phyloP scores from a whole-genome alignment of 2,113 vertebrate genomes.

The Muscicapa adusta region DNA sequence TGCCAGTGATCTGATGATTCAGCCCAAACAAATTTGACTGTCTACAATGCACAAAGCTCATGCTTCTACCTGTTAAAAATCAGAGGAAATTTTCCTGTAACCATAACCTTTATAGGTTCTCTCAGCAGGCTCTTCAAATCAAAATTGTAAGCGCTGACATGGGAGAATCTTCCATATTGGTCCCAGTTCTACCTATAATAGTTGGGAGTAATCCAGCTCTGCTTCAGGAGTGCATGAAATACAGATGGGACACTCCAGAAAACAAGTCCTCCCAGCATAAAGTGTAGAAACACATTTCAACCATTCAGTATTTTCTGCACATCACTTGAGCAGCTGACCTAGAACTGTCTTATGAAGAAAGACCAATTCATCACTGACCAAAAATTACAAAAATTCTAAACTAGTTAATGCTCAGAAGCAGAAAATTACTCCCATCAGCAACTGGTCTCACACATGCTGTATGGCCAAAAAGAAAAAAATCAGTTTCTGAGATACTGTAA shows the following conservation, averaged over 20 bases:
- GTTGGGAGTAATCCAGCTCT: background rate
- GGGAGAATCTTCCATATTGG: background rate
- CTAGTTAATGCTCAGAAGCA: slow-evolving; percentile 40
- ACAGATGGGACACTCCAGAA: background rate
- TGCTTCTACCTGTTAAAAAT: background rate
- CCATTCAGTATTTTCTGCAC: background rate
- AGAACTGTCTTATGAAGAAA: background rate
- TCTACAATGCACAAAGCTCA: background rate
- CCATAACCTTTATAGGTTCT: background rate
- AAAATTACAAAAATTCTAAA: background rate
- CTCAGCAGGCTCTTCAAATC: background rate
- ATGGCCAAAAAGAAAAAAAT: background rate
- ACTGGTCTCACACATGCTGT: background rate
- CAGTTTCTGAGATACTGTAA: slow-evolving; percentile 9
- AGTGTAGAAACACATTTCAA: background rate
- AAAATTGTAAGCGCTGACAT: background rate
- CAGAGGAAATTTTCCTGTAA: background rate
- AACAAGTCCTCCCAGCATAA: background rate
- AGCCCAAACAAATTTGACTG: background rate
- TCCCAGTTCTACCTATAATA: background rate
- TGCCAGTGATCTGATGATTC: background rate
- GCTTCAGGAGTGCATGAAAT: background rate
- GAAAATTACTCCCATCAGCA: slow-evolving; percentile 12
- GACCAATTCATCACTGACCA: background rate
- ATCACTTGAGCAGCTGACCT: background rate